phyloP scores from a whole-genome alignment of 2,797 vertebrate genomes.

The Betta splendens region DNA sequence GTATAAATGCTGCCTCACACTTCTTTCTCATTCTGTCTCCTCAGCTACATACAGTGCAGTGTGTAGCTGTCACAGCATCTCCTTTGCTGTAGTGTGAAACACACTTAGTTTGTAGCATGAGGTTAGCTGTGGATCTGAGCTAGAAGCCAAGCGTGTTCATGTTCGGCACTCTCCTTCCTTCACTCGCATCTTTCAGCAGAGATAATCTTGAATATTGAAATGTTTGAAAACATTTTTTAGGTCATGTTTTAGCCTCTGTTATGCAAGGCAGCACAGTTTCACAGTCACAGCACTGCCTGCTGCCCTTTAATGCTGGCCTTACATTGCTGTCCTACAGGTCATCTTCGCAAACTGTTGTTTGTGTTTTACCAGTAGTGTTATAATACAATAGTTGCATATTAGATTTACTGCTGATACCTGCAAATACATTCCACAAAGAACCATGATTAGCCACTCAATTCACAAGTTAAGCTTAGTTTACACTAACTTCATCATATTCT shows the following conservation, averaged over 20 bases:
- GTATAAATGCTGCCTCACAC: too few relatives aligned
- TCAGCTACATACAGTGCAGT: too few relatives aligned
- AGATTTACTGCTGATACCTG: conserved; percentile 16
- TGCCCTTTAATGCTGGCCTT: background rate
- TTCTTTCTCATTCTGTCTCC: too few relatives aligned
- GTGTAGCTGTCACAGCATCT: background rate
- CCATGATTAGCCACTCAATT: background rate
- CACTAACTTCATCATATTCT: too few relatives aligned
- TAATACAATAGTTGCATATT: too few relatives aligned
- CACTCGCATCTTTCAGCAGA: background rate
- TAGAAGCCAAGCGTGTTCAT: background rate
- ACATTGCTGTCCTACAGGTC: conserved; percentile 11
- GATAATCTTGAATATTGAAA: conserved; percentile 14
- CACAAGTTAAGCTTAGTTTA: background rate
- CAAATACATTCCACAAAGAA: conserved; percentile 15
- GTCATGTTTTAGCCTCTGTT: conserved; percentile 14
- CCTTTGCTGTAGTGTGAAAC: background rate
- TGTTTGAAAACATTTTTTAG: conserved; percentile 15
- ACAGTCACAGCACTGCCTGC: background rate
- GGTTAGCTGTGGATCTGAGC: background rate
- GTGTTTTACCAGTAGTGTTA: conserved; percentile 5
- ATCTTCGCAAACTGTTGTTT: too few relatives aligned
- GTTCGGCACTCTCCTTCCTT: too few relatives aligned
- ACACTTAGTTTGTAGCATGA: background rate
- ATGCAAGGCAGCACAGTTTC: too few relatives aligned